Evolutionary conservation across 2,113 vertebrate species (phyloP).

Genomic region (Pterocles orientalis): DNA sequence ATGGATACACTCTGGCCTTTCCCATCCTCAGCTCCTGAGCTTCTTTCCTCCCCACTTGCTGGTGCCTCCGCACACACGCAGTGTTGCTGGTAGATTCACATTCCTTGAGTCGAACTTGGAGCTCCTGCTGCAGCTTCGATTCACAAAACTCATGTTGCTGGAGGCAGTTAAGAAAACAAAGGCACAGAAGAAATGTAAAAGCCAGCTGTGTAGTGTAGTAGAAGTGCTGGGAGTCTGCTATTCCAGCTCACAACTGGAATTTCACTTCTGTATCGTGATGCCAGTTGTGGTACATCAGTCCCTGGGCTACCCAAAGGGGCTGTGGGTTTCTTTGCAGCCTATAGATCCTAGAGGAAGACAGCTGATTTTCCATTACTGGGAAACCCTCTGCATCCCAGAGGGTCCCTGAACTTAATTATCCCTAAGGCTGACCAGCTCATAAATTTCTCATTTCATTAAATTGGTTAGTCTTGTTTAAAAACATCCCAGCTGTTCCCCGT

Average conservation of each 20-base stretch:
- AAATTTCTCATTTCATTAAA: neutral
- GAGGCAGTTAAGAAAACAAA: neutral
- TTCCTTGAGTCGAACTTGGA: accelerated
- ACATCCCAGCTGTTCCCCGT: neutral
- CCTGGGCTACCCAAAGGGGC: neutral
- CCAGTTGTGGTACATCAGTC: neutral
- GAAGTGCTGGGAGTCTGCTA: neutral
- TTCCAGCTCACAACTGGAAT: neutral
- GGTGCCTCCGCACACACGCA: accelerated
- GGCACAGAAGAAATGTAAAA: neutral
- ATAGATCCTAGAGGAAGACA: neutral
- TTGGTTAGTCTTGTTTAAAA: neutral
- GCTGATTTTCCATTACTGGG: conserved; percentile 2
- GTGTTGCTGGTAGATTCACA: neutral
- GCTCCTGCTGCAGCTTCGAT: neutral
- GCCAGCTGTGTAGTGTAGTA: neutral
- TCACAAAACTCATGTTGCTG: neutral
- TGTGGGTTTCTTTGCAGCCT: neutral
- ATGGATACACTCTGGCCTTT: neutral
- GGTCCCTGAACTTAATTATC: neutral
- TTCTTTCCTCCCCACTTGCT: neutral
- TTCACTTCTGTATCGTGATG: neutral
- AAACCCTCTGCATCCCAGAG: neutral
- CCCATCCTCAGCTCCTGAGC: neutral
- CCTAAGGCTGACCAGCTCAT: neutral